Evolutionary conservation across 2,113 vertebrate species (phyloP).

Genomic region (Cathartes aura): DNA sequence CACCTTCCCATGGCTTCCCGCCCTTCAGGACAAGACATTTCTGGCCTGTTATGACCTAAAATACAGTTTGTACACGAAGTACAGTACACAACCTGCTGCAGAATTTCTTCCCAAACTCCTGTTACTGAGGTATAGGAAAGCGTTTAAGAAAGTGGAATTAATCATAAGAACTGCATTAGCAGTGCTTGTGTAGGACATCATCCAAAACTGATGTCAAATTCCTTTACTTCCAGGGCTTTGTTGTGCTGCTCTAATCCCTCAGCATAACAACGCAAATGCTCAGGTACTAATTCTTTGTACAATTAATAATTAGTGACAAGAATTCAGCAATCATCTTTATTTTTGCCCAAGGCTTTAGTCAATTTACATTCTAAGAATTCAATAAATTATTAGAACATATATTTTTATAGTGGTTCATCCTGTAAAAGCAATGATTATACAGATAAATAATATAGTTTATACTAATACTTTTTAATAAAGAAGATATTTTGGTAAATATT

Average conservation of each 20-base stretch:
- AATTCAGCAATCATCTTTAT: not conserved
- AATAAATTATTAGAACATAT: not conserved
- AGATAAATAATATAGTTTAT: not conserved
- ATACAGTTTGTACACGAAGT: not conserved
- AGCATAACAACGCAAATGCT: not conserved
- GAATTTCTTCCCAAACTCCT: not conserved
- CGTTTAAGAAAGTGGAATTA: not conserved
- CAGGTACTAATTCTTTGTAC: not conserved
- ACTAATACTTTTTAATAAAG: not conserved
- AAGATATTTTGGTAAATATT: not conserved
- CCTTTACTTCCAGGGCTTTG: not conserved
- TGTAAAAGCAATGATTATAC: not conserved
- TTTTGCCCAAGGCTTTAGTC: not conserved
- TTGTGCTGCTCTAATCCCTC: not conserved
- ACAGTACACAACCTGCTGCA: not conserved
- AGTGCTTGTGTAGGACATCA: not conserved
- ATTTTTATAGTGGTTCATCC: not conserved
- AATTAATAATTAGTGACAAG: not conserved
- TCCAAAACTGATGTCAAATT: not conserved
- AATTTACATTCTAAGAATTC: not conserved
- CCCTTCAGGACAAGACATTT: not conserved
- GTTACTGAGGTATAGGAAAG: not conserved
- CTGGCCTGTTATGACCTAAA: not conserved
- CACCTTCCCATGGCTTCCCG: not conserved
- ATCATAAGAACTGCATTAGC: not conserved